Base-by-base conservation (phyloP, 1,140 invertebrate genomes). In the Sitodiplosis mosellana region DNA sequence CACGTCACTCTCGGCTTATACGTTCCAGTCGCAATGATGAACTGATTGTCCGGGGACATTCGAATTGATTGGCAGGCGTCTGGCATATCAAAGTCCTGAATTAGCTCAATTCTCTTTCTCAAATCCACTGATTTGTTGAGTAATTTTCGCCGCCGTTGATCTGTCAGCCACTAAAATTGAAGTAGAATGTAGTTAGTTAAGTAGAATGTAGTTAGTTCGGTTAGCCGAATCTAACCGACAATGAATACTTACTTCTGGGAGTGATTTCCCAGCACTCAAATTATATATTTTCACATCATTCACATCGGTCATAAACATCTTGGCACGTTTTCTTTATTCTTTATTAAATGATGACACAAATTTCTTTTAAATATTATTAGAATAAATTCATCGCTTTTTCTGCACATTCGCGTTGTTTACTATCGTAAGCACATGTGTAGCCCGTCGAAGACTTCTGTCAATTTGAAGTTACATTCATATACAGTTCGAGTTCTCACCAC, bases 81-180 rank as follows among this genome's bases (percentile, higher is more conserved):
- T 47, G 95, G 95, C 95, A 98, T 99, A 54, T 95, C 88, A 76
- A 99, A 99, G 63, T 99, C 95, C 69, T 99, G 95, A 56, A 99
- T 90, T 15, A 99, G 74, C 65, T 99, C 87, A 53, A 99, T 95
- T 58, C 89, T 70, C 54, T 81, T 75, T 52, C 88, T 73, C 34
- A 95, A 73, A 60, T 93, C 89, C 44, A 86, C 77, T 81, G 95
- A 84, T 65, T 91, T 91, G 56, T 92, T 90, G 43, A 89, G 70
- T 51, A 96, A 65, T 12, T 76, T 75, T 55, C 89, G 72, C 61
- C 82, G 80, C 67, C 93, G 92, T 59, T 82, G 72, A 56, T 95
- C 92, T 14, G 87, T 80, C 45, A 98, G 69, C 93, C 93, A 97
- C 88, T 94, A 59, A 27, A 27, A 27, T 27, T 44, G 34, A 41